Evolutionary conservation across 2,797 vertebrate species (phyloP).

Genomic region (Mastacembelus armatus): DNA sequence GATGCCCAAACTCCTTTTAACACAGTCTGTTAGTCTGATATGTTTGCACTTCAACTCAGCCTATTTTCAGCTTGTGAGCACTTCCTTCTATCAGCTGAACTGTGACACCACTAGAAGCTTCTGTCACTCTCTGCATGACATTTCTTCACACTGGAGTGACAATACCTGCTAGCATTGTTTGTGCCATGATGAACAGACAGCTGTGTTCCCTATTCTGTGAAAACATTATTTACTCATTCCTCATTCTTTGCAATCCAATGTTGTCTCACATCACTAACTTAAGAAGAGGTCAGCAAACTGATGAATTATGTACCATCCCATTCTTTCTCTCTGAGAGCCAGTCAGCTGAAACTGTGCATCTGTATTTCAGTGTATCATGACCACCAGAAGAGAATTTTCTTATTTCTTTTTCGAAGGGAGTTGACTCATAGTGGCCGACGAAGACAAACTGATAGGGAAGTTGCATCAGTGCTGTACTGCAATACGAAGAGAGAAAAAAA

Average conservation of each 20-base stretch:
- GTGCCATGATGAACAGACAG: conserved; percentile 15
- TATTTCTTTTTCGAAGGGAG: conserved; percentile 46
- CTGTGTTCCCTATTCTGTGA: conserved; percentile 65
- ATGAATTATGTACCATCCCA: too few species aligned
- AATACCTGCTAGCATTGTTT: conserved; percentile 36
- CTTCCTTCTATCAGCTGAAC: conserved; percentile 81
- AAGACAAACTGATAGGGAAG: conserved; percentile 78
- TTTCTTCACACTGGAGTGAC: conserved; percentile 45
- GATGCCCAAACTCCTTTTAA: conserved; percentile 50
- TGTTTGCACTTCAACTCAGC: conserved; percentile 49
- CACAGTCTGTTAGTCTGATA: conserved; percentile 38
- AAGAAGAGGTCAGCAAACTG: conserved; percentile 10
- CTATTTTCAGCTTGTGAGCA: conserved; percentile 79
- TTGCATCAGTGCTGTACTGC: conserved; percentile 78
- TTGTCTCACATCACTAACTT: conserved; percentile 54
- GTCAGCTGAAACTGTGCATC: neutral
- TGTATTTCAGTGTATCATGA: neutral
- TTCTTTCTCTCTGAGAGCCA: neutral
- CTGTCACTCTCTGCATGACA: conserved; percentile 36
- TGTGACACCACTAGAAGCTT: conserved; percentile 54
- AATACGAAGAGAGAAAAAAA: conserved; percentile 58
- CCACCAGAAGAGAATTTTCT: neutral
- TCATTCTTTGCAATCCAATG: conserved; percentile 28
- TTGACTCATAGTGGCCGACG: conserved; percentile 75
- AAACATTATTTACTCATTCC: conserved; percentile 64